Conservation (phyloP, 2,113 vertebrate genomes). For the Pituophis catenifer region DNA sequence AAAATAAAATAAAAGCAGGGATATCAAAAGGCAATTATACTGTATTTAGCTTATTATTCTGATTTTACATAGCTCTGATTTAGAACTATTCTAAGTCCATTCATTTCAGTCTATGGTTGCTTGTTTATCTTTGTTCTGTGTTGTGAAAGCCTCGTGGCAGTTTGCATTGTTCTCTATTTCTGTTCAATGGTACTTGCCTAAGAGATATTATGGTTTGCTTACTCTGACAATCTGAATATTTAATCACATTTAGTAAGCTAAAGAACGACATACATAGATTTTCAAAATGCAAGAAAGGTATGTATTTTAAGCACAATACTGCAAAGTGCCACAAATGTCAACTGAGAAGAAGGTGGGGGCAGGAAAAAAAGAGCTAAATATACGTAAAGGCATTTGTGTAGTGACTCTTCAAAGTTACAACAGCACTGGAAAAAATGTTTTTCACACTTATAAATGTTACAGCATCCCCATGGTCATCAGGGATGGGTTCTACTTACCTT, state of each 20-base stretch:
- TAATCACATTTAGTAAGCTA: background rate
- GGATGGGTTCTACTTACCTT: too few relatives aligned
- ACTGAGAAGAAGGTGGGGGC: background rate
- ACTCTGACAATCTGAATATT: background rate
- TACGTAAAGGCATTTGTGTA: background rate
- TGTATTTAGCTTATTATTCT: background rate
- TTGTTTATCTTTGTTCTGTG: background rate
- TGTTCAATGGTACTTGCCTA: background rate
- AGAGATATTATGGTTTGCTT: background rate
- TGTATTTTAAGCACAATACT: background rate
- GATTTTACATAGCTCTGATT: background rate
- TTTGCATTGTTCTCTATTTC: background rate
- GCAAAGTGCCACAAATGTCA: background rate
- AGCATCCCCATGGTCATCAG: background rate
- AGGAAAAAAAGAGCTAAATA: slow-evolving; percentile 31
- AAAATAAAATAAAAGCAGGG: background rate
- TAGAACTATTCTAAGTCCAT: background rate
- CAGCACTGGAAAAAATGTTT: background rate
- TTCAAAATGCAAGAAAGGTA: background rate
- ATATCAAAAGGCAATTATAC: background rate
- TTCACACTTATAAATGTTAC: background rate
- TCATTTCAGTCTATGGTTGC: background rate
- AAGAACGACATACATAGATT: background rate
- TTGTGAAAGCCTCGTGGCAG: background rate
- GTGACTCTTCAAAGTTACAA: background rate